Percentiles rank a stretch among this genome's conserved stretches.
Evolutionary conservation across 2,113 vertebrate genomes (phyloP).

Genomic region (Campylomormyrus numenius): DNA sequence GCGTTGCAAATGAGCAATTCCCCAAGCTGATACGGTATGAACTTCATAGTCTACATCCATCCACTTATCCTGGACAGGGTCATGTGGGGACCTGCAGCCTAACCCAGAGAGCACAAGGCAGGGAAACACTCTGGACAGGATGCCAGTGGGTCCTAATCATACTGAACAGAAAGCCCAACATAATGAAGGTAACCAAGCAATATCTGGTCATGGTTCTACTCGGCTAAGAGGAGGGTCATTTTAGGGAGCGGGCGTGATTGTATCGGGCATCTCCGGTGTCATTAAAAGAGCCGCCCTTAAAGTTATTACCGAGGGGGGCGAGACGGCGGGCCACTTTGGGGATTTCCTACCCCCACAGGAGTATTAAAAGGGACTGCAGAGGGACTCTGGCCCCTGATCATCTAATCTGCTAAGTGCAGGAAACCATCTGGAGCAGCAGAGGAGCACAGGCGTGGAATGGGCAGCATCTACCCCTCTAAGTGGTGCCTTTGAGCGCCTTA

Average conservation of each 20-base stretch:
- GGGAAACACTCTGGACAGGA: neutral
- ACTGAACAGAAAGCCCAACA: neutral
- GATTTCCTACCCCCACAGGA: neutral
- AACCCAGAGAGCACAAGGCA: neutral
- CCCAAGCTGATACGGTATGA: neutral
- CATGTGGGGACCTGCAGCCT: neutral
- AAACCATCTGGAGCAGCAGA: neutral
- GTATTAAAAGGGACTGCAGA: neutral
- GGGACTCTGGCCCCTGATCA: neutral
- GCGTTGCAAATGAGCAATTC: neutral
- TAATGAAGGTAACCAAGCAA: neutral
- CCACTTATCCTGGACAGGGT: neutral
- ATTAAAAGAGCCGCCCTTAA: neutral
- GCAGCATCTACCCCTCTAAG: neutral
- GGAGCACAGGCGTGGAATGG: neutral
- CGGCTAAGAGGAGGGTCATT: neutral
- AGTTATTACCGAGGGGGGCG: neutral
- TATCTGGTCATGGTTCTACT: constrained; percentile 10
- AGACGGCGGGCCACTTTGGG: neutral
- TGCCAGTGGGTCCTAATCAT: neutral
- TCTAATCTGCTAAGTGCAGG: constrained; percentile 7
- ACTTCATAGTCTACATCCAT: neutral
- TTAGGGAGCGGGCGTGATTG: neutral
- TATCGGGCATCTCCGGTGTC: neutral
- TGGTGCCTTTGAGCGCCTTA: neutral